These are phyloP conservation scores for Sebastes vulpes DNA, from an alignment of 2,797 vertebrate species.

Conservation along the genomic window DNA sequence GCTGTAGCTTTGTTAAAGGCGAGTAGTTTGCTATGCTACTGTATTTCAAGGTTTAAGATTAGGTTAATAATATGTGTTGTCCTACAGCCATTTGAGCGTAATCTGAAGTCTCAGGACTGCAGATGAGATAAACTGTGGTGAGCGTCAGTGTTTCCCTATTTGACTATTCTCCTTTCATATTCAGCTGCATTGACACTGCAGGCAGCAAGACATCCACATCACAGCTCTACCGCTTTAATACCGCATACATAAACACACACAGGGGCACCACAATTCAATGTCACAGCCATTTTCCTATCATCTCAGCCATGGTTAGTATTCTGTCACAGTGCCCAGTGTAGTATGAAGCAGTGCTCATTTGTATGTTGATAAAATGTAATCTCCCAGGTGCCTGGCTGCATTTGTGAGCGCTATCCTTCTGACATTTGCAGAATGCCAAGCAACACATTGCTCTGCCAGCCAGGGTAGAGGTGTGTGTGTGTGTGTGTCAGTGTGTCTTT, in stretches of 20 bases:
- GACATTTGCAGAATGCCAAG: conserved; percentile 80
- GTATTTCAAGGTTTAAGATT: not conserved
- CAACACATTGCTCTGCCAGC: conserved; percentile 48
- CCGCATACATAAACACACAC: not conserved
- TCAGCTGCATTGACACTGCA: conserved; percentile 10
- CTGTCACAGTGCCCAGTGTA: conserved; percentile 42
- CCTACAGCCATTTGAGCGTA: not conserved
- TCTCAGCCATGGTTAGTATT: conserved; percentile 54
- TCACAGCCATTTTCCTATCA: conserved; percentile 40
- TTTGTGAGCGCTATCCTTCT: conserved; percentile 63
- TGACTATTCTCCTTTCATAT: conserved; percentile 54
- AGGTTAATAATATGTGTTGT: not conserved
- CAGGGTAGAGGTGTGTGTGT: not conserved
- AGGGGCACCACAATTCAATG: conserved; percentile 37
- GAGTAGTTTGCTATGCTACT: not conserved
- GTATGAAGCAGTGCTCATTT: conserved; percentile 66
- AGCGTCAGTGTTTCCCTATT: conserved; percentile 15
- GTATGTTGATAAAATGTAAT: conserved; percentile 79
- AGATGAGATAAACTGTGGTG: conserved; percentile 8
- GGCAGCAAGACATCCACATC: conserved; percentile 29
- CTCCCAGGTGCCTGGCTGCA: conserved; percentile 66
- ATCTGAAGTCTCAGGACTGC: conserved; percentile 27
- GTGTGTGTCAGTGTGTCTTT: not conserved
- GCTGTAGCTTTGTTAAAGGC: not conserved
- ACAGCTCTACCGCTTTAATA: not conserved